A percentile compares a stretch with the other conserved stretches of the same genome.
Conservation (phyloP, 2,888 invertebrate species). For the Protodeltote pygarga region DNA sequence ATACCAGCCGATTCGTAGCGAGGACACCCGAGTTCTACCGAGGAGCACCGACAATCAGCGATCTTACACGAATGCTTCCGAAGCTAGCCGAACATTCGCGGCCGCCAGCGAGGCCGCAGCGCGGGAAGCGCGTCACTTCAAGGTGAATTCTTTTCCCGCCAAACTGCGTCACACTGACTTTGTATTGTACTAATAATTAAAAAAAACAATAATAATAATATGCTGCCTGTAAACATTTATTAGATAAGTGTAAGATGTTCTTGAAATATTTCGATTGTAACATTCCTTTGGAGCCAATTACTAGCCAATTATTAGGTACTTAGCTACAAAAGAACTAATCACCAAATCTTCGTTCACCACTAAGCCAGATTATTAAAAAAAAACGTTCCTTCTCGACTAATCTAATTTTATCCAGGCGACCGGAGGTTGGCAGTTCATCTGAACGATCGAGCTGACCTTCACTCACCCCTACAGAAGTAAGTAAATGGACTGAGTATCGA, state of each 20-base stretch:
- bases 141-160: slow-evolving; percentile 83
- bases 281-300: no score
- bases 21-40: slow-evolving; percentile 57
- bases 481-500: slow-evolving; percentile 8
- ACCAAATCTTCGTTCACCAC: no score
- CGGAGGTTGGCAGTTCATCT: slow-evolving; percentile 1
- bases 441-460: slow-evolving; percentile 16
- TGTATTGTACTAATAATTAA: slow-evolving; percentile 68
- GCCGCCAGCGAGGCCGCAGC: slow-evolving; percentile 81
- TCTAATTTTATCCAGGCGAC: neutral
- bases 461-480: slow-evolving; percentile 20
- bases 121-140: slow-evolving; percentile 81
- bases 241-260: slow-evolving; percentile 34
- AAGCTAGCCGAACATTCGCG: slow-evolving; percentile 68
- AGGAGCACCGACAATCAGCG: slow-evolving; percentile 36
- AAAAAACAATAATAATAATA: slow-evolving; percentile 54
- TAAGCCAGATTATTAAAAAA: no score
- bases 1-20: slow-evolving; percentile 57
- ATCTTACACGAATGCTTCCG: slow-evolving; percentile 50
- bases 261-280: slow-evolving; percentile 36
- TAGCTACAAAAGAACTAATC: no score
- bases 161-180: slow-evolving; percentile 71
- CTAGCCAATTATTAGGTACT: no score
- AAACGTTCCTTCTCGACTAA: neutral
- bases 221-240: slow-evolving; percentile 38